These are phyloP conservation scores for Microcebus lehilahytsara DNA, from an alignment of 2,113 vertebrate species.

Conservation along the genomic window DNA sequence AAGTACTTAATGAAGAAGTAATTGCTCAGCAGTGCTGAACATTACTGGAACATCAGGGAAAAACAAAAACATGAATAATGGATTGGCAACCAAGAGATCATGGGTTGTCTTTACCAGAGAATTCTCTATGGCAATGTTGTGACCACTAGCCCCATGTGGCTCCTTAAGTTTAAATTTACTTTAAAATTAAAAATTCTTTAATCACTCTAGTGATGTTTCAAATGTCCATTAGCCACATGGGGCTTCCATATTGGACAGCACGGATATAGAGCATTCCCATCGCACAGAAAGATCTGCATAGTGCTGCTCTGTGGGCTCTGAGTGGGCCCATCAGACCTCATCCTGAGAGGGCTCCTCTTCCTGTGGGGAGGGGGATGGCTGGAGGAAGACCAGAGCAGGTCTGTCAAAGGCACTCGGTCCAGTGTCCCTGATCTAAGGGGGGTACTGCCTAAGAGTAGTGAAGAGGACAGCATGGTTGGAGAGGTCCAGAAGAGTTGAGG, in stretches of 20 bases:
- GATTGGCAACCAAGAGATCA: not conserved
- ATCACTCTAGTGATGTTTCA: not conserved
- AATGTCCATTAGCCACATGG: not conserved
- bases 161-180: not conserved
- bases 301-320: not conserved
- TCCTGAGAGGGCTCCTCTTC: not conserved
- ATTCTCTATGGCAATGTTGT: not conserved
- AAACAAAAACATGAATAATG: not conserved
- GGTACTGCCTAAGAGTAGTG: too few species aligned
- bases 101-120: not conserved
- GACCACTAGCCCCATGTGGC: too few species aligned
- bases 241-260: not conserved
- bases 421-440: not conserved
- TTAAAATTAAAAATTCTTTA: not conserved
- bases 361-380: accelerated
- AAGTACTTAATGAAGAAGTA: not conserved
- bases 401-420: not conserved
- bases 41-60: not conserved
- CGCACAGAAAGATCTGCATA: not conserved
- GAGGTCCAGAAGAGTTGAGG: not conserved
- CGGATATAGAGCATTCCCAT: not conserved
- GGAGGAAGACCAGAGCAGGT: not conserved
- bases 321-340: not conserved
- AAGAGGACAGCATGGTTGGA: not conserved
- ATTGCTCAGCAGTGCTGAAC: not conserved